Base-by-base conservation (phyloP, 2,113 vertebrate genomes). In the Petromus typicus region DNA sequence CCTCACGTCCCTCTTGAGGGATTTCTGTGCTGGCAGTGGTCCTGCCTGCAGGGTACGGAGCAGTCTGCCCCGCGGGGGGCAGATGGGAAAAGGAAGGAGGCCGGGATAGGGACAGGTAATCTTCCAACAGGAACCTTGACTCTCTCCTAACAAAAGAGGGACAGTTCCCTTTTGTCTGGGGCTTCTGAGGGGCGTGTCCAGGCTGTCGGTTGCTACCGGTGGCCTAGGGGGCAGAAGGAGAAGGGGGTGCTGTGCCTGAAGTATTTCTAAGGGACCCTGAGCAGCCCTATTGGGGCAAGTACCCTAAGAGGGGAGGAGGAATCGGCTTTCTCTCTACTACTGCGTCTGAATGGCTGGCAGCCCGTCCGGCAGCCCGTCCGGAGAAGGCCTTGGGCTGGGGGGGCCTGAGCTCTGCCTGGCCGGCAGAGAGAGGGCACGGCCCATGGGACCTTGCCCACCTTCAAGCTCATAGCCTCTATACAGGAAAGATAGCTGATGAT, bases 81-180 rank as follows among this genome's bases (percentile, higher is more conserved):
- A 81, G 64, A 85, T 22, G 86, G 59, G 91, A 81, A 57, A 86
- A 87, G 76, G 64, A 95, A 95, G 93, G 73, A 79, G 95, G 51
- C 63, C 92, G 92, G 27, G 76, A 86, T 54, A 14, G 37, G 86
- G 92, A 91, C 96, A 97, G 98, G 96, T 98, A 96, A 91, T 96
- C 91, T 96, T 96, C 90, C 86, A 93, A 71, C 43, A 14, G 90
- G 86, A 90, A 80, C 66, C 85, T 93, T 63, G 22, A 69, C 96
- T 96, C 73, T 89, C 75, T 83, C 56, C 71, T 89, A 94, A 96
- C 90, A 95, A 97, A 97, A 92, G 89, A 94, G 95, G 95, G 92
- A 97, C 93, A 92, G 95, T 95, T 63, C 93, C 79, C 97, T 95
- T 98, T 97, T 97, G 95, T 97, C 92, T 96, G 54, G 87, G 85